These are phyloP conservation scores for Hydractinia symbiolongicarpus DNA, from an alignment of 30 jellyfish, hydroid and myxozoan genomes.

Conservation along the genomic window DNA sequence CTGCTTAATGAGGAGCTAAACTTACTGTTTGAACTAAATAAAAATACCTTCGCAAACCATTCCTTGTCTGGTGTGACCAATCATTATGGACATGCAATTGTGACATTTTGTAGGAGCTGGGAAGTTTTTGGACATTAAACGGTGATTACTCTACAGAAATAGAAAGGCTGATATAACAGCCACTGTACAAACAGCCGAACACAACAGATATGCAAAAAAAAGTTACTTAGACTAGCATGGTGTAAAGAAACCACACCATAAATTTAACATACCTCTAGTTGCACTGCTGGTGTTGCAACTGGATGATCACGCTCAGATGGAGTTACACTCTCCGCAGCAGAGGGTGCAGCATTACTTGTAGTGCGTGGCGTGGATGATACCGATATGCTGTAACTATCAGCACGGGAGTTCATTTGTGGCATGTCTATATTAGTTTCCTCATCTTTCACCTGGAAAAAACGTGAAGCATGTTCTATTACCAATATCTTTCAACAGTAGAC, in stretches of 20 bases:
- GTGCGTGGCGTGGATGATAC: conserved; percentile 13
- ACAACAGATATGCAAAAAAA: too few species aligned
- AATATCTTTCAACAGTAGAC: too few species aligned
- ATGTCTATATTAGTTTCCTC: background rate
- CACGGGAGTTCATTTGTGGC: background rate
- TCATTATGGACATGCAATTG: conserved; percentile 77
- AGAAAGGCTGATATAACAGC: background rate
- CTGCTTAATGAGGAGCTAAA: too few species aligned
- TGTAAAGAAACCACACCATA: too few species aligned
- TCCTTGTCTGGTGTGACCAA: conserved; percentile 86
- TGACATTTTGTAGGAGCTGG: conserved; percentile 90
- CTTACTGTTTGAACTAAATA: too few species aligned
- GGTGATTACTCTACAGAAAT: conserved; percentile 49
- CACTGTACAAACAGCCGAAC: too few species aligned
- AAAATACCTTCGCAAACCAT: conserved; percentile 64
- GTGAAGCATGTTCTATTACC: too few species aligned
- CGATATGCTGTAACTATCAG: background rate
- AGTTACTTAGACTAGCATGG: too few species aligned
- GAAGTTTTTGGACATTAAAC: conserved; percentile 58
- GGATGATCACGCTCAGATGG: background rate
- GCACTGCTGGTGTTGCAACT: background rate
- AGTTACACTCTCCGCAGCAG: background rate
- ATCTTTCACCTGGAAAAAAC: too few species aligned
- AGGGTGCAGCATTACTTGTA: conserved; percentile 1
- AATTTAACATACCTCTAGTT: background rate